These are phyloP conservation scores for Phengaris alcon DNA, from an alignment of 2,888 invertebrate species.

Conservation along the genomic window DNA sequence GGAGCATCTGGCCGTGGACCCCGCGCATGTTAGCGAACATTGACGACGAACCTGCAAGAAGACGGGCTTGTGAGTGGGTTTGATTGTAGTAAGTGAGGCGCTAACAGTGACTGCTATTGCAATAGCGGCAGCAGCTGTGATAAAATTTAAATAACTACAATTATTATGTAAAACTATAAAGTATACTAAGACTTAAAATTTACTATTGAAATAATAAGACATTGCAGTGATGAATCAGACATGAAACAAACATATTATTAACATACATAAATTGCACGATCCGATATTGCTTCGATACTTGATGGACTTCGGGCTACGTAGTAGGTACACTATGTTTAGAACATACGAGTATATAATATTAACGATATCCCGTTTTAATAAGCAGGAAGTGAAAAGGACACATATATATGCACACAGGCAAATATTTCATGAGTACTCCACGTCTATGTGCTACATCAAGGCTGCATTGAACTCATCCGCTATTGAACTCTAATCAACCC, in stretches of 20 bases:
- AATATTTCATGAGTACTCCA: neutral
- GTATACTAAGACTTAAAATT: too few species aligned
- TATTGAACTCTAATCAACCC: neutral
- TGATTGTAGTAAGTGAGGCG: neutral
- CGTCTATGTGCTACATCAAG: neutral
- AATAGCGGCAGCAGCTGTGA: too few species aligned
- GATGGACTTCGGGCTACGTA: too few species aligned
- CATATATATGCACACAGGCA: conserved; percentile 7
- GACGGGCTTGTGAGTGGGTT: conserved; percentile 30
- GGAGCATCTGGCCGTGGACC: conserved; percentile 68
- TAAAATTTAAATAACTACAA: too few species aligned
- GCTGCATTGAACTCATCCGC: neutral
- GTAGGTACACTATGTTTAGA: neutral
- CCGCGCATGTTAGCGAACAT: conserved; percentile 70
- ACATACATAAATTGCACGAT: neutral
- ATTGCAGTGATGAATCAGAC: neutral
- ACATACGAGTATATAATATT: neutral
- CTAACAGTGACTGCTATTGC: too few species aligned
- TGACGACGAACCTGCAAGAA: conserved; percentile 55
- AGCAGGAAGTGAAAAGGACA: neutral
- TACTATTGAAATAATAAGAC: neutral
- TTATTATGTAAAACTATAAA: too few species aligned
- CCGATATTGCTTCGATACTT: neutral
- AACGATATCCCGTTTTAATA: neutral
- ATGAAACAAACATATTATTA: neutral